Percentiles rank a stretch among this genome's conserved stretches.
These are phyloP conservation scores for Neostethus bicornis DNA, from an alignment of 2,797 vertebrate species.

Conservation along the genomic window DNA sequence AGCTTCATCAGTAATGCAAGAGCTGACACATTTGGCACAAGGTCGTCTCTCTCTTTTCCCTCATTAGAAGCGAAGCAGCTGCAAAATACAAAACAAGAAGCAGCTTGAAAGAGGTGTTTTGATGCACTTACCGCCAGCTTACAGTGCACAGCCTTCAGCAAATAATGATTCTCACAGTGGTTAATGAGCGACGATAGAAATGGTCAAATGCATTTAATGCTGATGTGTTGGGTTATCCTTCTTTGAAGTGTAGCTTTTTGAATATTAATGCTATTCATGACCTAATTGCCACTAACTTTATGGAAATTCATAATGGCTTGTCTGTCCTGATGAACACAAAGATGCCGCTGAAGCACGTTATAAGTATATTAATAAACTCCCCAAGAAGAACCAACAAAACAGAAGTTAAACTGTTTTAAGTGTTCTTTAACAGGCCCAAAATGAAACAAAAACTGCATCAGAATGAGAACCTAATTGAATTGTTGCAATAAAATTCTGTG, in stretches of 20 bases:
- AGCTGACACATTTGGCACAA: conserved; percentile 42
- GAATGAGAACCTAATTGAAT: conserved; percentile 56
- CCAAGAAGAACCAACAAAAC: conserved; percentile 29
- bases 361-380: conserved; percentile 39
- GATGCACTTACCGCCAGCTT: conserved; percentile 58
- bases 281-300: conserved; percentile 76
- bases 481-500: conserved; percentile 45
- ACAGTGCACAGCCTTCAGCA: conserved; percentile 57
- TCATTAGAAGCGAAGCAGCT: conserved; percentile 50
- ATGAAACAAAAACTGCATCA: conserved; percentile 44
- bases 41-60: conserved; percentile 38
- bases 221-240: conserved; percentile 57
- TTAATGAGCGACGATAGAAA: conserved; percentile 72
- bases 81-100: conserved; percentile 33
- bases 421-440: conserved; percentile 33
- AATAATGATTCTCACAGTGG: conserved; percentile 54
- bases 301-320: conserved; percentile 73
- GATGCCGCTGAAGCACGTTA: conserved; percentile 57
- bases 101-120: conserved; percentile 67
- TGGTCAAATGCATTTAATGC: conserved; percentile 74
- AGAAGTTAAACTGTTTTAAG: conserved; percentile 5
- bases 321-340: conserved; percentile 56
- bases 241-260: conserved; percentile 74
- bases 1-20: conserved; percentile 53
- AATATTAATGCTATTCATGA: conserved; percentile 78